Conservation (phyloP, 2,113 vertebrate species). For the Oplegnathus fasciatus region DNA sequence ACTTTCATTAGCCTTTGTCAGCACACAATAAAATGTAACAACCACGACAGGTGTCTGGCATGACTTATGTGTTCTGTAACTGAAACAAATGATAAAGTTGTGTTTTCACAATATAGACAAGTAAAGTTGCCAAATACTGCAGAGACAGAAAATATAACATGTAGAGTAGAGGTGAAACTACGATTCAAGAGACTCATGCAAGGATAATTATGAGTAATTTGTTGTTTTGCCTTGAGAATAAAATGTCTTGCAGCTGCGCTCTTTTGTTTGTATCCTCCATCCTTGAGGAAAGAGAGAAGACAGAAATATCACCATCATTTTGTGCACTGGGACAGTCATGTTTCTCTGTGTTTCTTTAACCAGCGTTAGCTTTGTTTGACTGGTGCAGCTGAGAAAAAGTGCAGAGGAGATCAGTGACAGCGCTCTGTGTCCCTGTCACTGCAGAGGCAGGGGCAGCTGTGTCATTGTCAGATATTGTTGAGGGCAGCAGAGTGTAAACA, state of each 20-base stretch:
- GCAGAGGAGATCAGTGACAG: slow-evolving; percentile 32
- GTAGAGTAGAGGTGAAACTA: not conserved
- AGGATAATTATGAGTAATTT: not conserved
- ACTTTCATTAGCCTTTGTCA: not conserved
- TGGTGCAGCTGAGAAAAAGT: slow-evolving; percentile 17
- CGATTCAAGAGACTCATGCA: not conserved
- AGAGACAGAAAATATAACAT: not conserved
- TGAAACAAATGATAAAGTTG: too few relatives aligned
- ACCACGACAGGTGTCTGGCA: slow-evolving; percentile 15
- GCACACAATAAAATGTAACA: not conserved
- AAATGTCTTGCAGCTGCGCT: not conserved
- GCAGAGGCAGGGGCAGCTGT: slow-evolving; percentile 46
- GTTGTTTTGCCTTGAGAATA: too few relatives aligned
- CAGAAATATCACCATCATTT: not conserved
- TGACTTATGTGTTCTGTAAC: not conserved
- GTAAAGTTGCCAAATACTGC: not conserved
- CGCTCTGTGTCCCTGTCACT: slow-evolving; percentile 16
- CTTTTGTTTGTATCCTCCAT: not conserved
- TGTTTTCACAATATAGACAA: not conserved
- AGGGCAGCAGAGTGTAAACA: slow-evolving; percentile 70
- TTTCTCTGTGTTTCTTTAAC: slow-evolving; percentile 1
- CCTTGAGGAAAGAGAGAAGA: too few relatives aligned
- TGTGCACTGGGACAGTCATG: not conserved
- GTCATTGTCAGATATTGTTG: slow-evolving; percentile 68
- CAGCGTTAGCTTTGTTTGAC: slow-evolving; percentile 9